Conservation (phyloP, 1,140 invertebrate species). For the Drosophila kohkoa region DNA sequence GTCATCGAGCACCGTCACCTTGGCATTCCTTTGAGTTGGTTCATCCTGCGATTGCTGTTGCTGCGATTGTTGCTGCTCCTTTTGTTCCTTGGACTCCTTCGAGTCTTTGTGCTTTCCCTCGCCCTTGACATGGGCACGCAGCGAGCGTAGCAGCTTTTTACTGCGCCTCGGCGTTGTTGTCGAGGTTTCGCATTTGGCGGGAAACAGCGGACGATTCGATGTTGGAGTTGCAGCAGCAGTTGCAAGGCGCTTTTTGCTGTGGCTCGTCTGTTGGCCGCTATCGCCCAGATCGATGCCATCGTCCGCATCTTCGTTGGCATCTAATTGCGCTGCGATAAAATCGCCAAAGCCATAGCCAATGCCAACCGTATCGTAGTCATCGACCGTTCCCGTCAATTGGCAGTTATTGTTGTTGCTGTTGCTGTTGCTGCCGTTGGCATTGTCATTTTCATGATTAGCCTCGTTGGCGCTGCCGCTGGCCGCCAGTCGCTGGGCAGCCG, state of each 20-base stretch:
- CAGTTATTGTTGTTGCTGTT: slow-evolving; percentile 50
- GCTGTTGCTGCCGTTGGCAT: slow-evolving; percentile 44
- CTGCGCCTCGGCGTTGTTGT: slow-evolving; percentile 59
- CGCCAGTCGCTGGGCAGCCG: slow-evolving; percentile 85
- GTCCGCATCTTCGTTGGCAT: slow-evolving; percentile 77
- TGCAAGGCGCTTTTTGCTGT: slow-evolving; percentile 7
- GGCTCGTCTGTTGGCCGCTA: slow-evolving; percentile 25
- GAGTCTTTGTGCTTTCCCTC: slow-evolving; percentile 39
- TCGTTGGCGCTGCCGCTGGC: slow-evolving; percentile 58
- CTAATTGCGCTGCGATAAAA: slow-evolving; percentile 84
- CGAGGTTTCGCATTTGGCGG: slow-evolving; percentile 58
- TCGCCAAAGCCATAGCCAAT: slow-evolving; percentile 44
- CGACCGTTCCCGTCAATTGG: slow-evolving; percentile 52
- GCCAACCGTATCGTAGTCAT: slow-evolving; percentile 74
- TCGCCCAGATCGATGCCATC: slow-evolving; percentile 78
- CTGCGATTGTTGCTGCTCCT: not conserved
- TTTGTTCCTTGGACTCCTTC: slow-evolving; percentile 13
- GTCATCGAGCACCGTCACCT: slow-evolving; percentile 82
- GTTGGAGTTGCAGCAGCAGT: slow-evolving; percentile 21
- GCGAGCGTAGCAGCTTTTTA: slow-evolving; percentile 77
- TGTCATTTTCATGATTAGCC: slow-evolving; percentile 69
- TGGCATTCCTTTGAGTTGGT: slow-evolving; percentile 71
- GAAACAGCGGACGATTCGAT: slow-evolving; percentile 67
- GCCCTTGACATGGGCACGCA: slow-evolving; percentile 66
- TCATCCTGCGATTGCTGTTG: slow-evolving; percentile 36